These are phyloP conservation scores for Capitella teleta DNA, from an alignment of 1,140 invertebrate species.

Conservation along the genomic window DNA sequence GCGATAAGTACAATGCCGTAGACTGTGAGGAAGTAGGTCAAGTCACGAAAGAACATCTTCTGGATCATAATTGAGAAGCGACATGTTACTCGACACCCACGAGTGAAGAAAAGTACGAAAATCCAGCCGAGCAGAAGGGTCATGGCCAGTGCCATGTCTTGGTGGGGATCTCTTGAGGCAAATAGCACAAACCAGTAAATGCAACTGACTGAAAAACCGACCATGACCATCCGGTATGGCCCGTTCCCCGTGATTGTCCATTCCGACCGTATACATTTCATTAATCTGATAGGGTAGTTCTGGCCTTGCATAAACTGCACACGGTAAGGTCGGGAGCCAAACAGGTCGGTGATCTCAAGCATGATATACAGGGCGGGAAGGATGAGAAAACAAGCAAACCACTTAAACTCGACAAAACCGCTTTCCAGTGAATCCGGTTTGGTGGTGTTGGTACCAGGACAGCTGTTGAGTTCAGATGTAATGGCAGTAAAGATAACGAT, in stretches of 20 bases:
- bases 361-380: slow-evolving; percentile 2
- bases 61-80: slow-evolving; percentile 12
- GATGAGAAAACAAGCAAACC: background rate
- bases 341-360: background rate
- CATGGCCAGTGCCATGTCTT: slow-evolving; percentile 5
- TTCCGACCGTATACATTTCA: slow-evolving; percentile 7
- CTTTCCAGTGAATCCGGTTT: background rate
- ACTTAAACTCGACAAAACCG: background rate
- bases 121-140: slow-evolving; percentile 12
- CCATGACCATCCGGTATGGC: slow-evolving; percentile 4
- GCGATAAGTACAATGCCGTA: slow-evolving; percentile 11
- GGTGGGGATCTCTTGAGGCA: background rate
- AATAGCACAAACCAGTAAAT: slow-evolving; percentile 10
- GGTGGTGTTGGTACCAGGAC: background rate
- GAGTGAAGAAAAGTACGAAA: slow-evolving; percentile 12
- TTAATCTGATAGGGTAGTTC: slow-evolving; percentile 1
- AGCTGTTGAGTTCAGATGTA: slow-evolving; percentile 3
- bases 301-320: slow-evolving; percentile 5
- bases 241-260: slow-evolving; percentile 13
- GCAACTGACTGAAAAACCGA: slow-evolving; percentile 6
- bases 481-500: slow-evolving; percentile 4
- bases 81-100: slow-evolving; percentile 9
- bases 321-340: background rate
- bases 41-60: slow-evolving; percentile 13
- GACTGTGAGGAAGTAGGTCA: slow-evolving; percentile 13